Base-by-base conservation (phyloP, 2,797 vertebrate genomes). In the Crax fasciolata region DNA sequence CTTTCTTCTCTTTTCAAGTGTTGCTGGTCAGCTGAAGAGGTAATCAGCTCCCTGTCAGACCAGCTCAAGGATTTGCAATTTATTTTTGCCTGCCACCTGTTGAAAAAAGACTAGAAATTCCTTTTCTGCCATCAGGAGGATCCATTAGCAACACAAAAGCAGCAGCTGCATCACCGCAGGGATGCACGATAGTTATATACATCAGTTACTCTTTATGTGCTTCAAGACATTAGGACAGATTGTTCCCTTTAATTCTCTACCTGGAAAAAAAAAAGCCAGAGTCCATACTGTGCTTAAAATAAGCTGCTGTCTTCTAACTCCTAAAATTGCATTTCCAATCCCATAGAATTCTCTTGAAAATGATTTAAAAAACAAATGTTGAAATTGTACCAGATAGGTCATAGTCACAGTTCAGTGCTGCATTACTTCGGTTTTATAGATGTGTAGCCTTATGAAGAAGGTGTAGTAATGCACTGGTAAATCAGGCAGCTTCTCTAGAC, bases 61-160 rank as follows among this genome's bases (percentile, higher is more conserved):
- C 46, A 76, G 0, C 66, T 82, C 27, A 66, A 78, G 19, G 52
- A 76, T 79, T 35, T 81, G 43, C 48, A 94, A 59, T 94, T 89
- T 88, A 70, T 90, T 97, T 94, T 93, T 91, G 62, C 51, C 66
- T 86, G 55, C 89, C 80, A 96, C 95, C 86, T 95, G 88, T 96
- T 95, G 93, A 86, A 87, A 87, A 85, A 87, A 44, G 17, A 49
- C 17, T 70, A 35, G 32, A 93, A 70, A 70, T 88, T 81, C 87
- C 72, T 94, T 72, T 84, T 92, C 55, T 79, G 84, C 38, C 70
- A 62, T 46, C 51, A 51, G 67, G 82, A 10, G 32, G 87, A 72
- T 89, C 80, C 71, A 79, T 95, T 91, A 92, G 44, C 76, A 78
- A 35, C 70, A 94, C 39, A 90, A 62, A 84, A 67, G 72, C 68